Percentiles rank a stretch among this genome's conserved stretches.
phyloP scores from a whole-genome alignment of 2,113 vertebrate genomes.

The Melanostigma gelatinosum region DNA sequence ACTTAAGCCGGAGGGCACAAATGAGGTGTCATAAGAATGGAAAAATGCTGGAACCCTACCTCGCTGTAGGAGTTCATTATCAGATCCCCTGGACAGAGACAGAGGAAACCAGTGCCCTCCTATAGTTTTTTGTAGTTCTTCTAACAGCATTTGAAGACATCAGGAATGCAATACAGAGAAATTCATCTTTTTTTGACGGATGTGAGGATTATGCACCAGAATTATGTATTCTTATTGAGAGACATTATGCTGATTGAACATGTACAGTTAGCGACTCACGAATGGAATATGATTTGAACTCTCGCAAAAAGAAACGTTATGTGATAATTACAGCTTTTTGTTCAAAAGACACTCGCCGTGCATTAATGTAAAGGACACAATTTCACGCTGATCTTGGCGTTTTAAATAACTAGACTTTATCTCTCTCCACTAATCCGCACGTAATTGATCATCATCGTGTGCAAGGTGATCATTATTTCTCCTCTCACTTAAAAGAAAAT shows the following conservation, averaged over 20 bases:
- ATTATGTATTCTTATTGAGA: neutral
- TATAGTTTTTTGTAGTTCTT: neutral
- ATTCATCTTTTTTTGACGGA: neutral
- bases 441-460: constrained; percentile 18
- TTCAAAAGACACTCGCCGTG: constrained; percentile 8
- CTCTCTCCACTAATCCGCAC: neutral
- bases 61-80: constrained; percentile 46
- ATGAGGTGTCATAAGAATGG: neutral
- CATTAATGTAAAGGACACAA: constrained; percentile 12
- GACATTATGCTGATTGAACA: neutral
- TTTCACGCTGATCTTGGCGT: constrained; percentile 6
- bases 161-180: neutral
- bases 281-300: constrained; percentile 1
- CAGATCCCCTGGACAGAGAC: constrained; percentile 15
- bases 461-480: constrained; percentile 17
- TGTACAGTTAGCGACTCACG: neutral
- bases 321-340: neutral
- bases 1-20: neutral
- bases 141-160: neutral
- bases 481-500: neutral
- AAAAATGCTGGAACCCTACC: constrained; percentile 8
- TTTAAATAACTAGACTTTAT: constrained; percentile 5
- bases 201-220: neutral
- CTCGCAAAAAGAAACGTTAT: constrained; percentile 1
- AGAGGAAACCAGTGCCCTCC: neutral